Percentiles rank a stretch among this genome's conserved stretches.
These are phyloP conservation scores for Monochamus saltuarius DNA, from an alignment of 1,140 invertebrate species.

Conservation along the genomic window DNA sequence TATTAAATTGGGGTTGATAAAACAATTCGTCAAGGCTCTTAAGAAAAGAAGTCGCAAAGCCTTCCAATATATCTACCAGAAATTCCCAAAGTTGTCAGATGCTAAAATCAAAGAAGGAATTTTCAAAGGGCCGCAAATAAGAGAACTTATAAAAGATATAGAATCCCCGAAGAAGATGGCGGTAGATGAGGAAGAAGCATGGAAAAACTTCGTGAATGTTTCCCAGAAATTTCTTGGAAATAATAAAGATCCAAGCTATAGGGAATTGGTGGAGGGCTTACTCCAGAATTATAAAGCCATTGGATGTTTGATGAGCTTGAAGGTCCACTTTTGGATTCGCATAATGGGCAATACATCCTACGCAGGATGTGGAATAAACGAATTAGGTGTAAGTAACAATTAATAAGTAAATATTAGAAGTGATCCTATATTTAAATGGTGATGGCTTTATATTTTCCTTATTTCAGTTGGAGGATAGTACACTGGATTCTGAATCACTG, in stretches of 20 bases:
- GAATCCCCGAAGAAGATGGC: slow-evolving; percentile 25
- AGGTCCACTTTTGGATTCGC: slow-evolving; percentile 8
- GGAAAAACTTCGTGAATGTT: slow-evolving; percentile 18
- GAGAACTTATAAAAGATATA: slow-evolving; percentile 29
- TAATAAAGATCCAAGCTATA: slow-evolving; percentile 28
- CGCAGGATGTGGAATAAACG: no score
- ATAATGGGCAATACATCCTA: no score
- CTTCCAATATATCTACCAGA: slow-evolving; percentile 41
- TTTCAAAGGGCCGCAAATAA: slow-evolving; percentile 41
- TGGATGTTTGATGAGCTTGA: slow-evolving; percentile 14
- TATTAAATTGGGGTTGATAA: slow-evolving; percentile 49
- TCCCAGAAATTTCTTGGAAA: slow-evolving; percentile 24
- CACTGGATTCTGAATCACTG: no score
- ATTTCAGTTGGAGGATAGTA: no score
- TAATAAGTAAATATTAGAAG: no score
- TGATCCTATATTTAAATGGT: no score
- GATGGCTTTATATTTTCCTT: no score
- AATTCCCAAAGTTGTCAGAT: slow-evolving; percentile 30
- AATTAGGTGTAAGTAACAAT: no score
- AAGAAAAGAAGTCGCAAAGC: slow-evolving; percentile 34
- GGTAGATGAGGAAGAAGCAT: slow-evolving; percentile 21
- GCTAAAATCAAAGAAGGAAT: slow-evolving; percentile 40
- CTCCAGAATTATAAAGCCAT: slow-evolving; percentile 7
- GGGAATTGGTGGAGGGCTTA: slow-evolving; percentile 27
- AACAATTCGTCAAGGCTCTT: slow-evolving; percentile 50